Base-by-base conservation (phyloP, 2,797 vertebrate species). In the Microctenopoma lineatum region DNA sequence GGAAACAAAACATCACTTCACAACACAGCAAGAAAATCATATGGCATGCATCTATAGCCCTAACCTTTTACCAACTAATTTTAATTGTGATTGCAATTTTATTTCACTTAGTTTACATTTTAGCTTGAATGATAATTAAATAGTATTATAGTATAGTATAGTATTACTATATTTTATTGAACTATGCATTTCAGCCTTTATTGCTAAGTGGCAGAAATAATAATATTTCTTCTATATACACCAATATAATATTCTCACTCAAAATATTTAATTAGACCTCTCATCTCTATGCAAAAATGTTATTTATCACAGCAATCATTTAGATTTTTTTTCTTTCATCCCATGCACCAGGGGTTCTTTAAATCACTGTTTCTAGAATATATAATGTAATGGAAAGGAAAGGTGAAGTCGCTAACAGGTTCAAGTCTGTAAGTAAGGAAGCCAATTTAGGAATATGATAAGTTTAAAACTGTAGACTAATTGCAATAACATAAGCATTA, bases 1-100 rank as follows among this genome's bases (percentile, higher is more conserved):
- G 93, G 90, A 89, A 90, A 91, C 88, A 91, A 91, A 90, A 91
- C 70, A 77, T 91, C 86, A 87, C 84, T 90, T 91, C 88, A 92
- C 86, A 91, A 85, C 90, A 93, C 81, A 88, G 80, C 85, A 92
- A 83, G 72, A 83, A 91, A 91, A 84, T 71, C 82, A 86, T 67
- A 84, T 87, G 89, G 87, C 92, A 93, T 91, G 91, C 90, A 78
- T 62, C 83, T 88, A 81, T 87, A 70, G 26, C 45, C 44, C 34
- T 47, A 56, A 61, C 7, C 36, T 25, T 45, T 0, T 39, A 21
- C 62, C 76, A 60, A 15, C 59, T 16, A 3, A 59, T 45, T 14
- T 15, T 29, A 29, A 26, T 14, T 44, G 38, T 12, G 1, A 60
- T 62, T 54, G 14, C 2, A 62, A 26, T 14, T 26, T 9, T 9